These are phyloP conservation scores for Sceloporus tristichus DNA, from an alignment of 2,113 vertebrate genomes.

Conservation along the genomic window DNA sequence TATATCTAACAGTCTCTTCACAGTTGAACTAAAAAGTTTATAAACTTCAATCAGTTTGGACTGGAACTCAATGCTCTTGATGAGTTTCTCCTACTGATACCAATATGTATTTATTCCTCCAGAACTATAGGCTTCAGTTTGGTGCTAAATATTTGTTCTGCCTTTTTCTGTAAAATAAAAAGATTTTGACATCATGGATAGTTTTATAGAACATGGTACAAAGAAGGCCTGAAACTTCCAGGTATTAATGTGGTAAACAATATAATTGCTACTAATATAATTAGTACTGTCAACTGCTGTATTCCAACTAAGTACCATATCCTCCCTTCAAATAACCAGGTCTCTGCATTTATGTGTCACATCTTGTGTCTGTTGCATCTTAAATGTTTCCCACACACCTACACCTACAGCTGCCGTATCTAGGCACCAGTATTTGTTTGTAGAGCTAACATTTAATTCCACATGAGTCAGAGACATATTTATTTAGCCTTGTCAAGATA, in stretches of 20 bases:
- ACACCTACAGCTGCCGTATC: constrained; percentile 60
- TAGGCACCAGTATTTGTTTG: constrained; percentile 72
- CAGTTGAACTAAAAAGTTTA: not conserved
- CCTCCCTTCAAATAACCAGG: constrained; percentile 61
- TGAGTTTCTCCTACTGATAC: constrained; percentile 18
- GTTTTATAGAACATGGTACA: constrained; percentile 34
- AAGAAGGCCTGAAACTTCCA: constrained; percentile 21
- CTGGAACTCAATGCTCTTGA: not conserved
- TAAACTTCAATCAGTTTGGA: not conserved
- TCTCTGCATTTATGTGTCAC: constrained; percentile 48
- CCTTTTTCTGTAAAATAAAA: constrained; percentile 32
- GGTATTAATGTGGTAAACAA: constrained; percentile 24
- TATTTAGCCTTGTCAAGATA: constrained; percentile 48
- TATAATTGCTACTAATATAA: constrained; percentile 27
- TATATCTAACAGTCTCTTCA: not conserved
- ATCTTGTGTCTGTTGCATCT: constrained; percentile 49
- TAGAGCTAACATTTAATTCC: constrained; percentile 57
- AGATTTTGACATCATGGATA: constrained; percentile 42
- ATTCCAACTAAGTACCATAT: constrained; percentile 28
- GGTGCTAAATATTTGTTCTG: not conserved
- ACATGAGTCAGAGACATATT: constrained; percentile 36
- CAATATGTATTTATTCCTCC: not conserved
- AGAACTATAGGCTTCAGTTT: not conserved
- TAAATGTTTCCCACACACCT: constrained; percentile 67
- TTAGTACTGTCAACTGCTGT: constrained; percentile 25